phyloP scores from a whole-genome alignment of 2,113 vertebrate genomes.

The Callorhinus ursinus region DNA sequence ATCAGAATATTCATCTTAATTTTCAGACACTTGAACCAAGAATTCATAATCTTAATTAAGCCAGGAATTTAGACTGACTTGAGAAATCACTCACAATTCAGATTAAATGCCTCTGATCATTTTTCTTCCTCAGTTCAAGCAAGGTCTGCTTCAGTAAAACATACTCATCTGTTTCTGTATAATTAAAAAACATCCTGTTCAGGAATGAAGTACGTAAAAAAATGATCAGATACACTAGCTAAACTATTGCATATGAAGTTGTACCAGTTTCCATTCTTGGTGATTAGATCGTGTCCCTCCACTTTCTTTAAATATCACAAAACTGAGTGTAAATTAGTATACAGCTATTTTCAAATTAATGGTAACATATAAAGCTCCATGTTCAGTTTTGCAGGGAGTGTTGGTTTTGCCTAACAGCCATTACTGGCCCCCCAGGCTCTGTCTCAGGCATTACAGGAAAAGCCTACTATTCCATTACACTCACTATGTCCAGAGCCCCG shows the following conservation, averaged over 20 bases:
- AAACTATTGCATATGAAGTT: not conserved
- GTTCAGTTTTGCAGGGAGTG: not conserved
- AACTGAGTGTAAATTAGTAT: not conserved
- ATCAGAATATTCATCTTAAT: not conserved
- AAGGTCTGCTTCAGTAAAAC: not conserved
- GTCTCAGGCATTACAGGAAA: not conserved
- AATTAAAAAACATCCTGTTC: not conserved
- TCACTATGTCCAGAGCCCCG: not conserved
- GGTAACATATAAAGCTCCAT: not conserved
- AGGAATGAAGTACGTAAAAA: not conserved
- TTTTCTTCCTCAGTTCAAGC: not conserved
- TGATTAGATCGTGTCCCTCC: not conserved
- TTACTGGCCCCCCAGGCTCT: not conserved
- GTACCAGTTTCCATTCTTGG: not conserved
- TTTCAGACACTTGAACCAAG: not conserved
- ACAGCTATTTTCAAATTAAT: not conserved
- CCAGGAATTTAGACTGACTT: not conserved
- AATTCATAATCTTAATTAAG: not conserved
- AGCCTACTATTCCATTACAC: not conserved
- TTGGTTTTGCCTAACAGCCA: not conserved
- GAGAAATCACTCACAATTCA: conserved; percentile 38
- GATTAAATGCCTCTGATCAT: not conserved
- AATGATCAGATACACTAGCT: not conserved
- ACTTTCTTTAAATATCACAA: conserved; percentile 10
- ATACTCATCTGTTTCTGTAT: not conserved